phyloP scores from a whole-genome alignment of 2,888 invertebrate species.

The Campoletis raptor region DNA sequence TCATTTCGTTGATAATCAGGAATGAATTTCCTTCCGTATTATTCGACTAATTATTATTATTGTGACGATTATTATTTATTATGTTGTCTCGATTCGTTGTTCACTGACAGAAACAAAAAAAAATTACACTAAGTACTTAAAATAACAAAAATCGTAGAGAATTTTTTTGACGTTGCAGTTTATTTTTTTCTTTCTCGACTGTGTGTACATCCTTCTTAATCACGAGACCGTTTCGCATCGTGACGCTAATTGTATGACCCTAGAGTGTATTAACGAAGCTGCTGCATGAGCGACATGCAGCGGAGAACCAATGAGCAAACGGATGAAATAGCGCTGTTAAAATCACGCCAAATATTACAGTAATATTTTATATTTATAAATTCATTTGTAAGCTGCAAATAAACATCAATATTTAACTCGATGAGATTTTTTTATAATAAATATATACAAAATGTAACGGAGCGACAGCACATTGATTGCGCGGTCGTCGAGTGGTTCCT shows the following conservation, averaged over 20 bases:
- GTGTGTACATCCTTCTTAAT: constrained; percentile 5
- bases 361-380: not conserved
- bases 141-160: not conserved
- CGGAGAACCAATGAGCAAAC: constrained; percentile 6
- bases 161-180: not conserved
- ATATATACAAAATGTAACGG: too few species aligned
- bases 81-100: not conserved
- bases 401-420: not conserved
- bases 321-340: not conserved
- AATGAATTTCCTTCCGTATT: not conserved
- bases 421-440: too few species aligned
- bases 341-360: not conserved
- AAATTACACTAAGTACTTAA: not conserved
- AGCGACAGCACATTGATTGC: too few species aligned
- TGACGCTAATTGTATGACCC: constrained; percentile 72
- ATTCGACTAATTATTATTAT: not conserved
- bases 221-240: constrained; percentile 74
- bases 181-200: not conserved
- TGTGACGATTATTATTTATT: not conserved
- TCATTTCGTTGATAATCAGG: too few species aligned
- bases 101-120: not conserved
- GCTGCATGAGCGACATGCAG: constrained; percentile 6
- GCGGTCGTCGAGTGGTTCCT: too few species aligned
- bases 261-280: constrained; percentile 51
- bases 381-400: not conserved